phyloP scores from a whole-genome alignment of 1,140 invertebrate genomes.

The Anagrus nilaparvatae region DNA sequence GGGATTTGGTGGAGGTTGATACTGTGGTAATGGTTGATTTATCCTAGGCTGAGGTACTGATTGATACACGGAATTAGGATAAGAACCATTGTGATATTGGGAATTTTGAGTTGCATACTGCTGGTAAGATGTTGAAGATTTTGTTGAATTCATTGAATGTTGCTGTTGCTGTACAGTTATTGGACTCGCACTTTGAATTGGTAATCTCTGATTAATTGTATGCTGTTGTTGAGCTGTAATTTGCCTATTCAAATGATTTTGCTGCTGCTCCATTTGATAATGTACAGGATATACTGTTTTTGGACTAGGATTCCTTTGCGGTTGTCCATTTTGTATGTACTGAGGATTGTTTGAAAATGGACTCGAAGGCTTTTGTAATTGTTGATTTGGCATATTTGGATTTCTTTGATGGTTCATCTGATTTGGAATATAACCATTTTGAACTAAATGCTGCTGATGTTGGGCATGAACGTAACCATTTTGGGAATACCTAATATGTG shows the following conservation, averaged over 20 bases:
- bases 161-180: constrained; percentile 36
- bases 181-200: constrained; percentile 23
- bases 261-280: constrained; percentile 37
- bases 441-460: constrained; percentile 11
- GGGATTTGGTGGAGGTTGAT: constrained; percentile 34
- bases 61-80: constrained; percentile 30
- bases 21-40: constrained; percentile 33
- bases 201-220: constrained; percentile 13
- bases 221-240: constrained; percentile 19
- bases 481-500: constrained; percentile 33
- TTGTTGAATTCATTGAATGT: constrained; percentile 26
- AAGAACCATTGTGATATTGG: constrained; percentile 28
- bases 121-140: constrained; percentile 30
- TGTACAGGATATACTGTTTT: constrained; percentile 32
- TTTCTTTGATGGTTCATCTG: constrained; percentile 30
- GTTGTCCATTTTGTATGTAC: constrained; percentile 26
- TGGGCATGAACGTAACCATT: constrained; percentile 30
- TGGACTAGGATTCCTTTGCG: constrained; percentile 16
- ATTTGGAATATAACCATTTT: constrained; percentile 27
- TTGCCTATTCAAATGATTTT: constrained; percentile 40
- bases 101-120: constrained; percentile 21
- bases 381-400: constrained; percentile 26
- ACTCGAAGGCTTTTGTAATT: constrained; percentile 33
- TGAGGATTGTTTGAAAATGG: constrained; percentile 33
- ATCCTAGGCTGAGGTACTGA: constrained; percentile 28